phyloP scores from a whole-genome alignment of 1,140 invertebrate species.

The Lepidotrigona ventralis region DNA sequence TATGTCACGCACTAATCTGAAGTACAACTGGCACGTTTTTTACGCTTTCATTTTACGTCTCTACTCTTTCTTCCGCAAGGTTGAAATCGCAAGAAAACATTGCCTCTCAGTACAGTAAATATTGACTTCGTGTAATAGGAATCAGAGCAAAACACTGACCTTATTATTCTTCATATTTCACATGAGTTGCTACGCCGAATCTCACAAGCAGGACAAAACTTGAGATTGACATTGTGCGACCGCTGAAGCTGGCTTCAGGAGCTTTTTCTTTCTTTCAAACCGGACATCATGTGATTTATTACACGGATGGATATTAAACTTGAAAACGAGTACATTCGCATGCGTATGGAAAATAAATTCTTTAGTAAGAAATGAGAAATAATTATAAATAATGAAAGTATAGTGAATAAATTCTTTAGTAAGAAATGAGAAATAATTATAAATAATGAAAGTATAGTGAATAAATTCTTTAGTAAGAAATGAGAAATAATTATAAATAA shows the following conservation, averaged over 20 bases:
- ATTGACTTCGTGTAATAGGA: conserved; percentile 8
- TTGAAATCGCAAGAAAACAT: not conserved
- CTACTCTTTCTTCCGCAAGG: not conserved
- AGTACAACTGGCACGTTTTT: not conserved
- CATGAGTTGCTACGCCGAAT: not conserved
- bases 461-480: not conserved
- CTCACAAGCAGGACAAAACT: not conserved
- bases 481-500: not conserved
- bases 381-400: too few species aligned
- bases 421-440: too few species aligned
- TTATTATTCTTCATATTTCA: not conserved
- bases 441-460: too few species aligned
- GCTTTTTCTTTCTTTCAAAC: not conserved
- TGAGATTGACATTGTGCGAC: not conserved
- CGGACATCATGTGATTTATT: accelerated
- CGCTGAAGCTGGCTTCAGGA: not conserved
- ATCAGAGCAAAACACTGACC: conserved; percentile 41
- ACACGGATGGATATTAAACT: not conserved
- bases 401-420: too few species aligned
- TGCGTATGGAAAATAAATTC: not conserved
- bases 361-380: not conserved
- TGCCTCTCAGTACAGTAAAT: not conserved
- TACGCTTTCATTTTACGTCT: not conserved
- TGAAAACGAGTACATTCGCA: not conserved
- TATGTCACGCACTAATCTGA: not conserved